phyloP scores from a whole-genome alignment of 2,797 vertebrate genomes.

The Spinibarbus caldwelli region DNA sequence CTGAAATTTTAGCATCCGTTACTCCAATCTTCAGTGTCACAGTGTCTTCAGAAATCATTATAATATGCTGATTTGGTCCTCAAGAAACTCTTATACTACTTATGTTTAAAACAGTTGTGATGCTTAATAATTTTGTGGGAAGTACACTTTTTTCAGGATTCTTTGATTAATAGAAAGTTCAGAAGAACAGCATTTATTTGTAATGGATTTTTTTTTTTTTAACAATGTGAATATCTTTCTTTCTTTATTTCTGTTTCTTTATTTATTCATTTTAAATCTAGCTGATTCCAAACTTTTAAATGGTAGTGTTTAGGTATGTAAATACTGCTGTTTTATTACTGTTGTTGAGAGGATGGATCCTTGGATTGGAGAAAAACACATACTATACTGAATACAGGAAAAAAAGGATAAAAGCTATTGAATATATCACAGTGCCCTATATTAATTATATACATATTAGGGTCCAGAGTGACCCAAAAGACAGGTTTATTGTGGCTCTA shows the following conservation, averaged over 20 bases:
- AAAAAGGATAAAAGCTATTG: neutral
- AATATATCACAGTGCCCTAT: neutral
- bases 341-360: neutral
- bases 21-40: neutral
- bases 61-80: neutral
- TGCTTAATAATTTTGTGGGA: neutral
- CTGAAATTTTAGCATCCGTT: neutral
- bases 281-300: neutral
- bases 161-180: neutral
- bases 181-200: neutral
- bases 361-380: neutral
- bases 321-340: neutral
- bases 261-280: neutral
- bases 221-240: neutral
- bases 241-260: too few species aligned
- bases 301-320: slow-evolving; percentile 1
- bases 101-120: neutral
- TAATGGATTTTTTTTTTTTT: neutral
- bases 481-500: neutral
- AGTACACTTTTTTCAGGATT: neutral
- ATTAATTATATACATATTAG: neutral
- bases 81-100: neutral
- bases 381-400: neutral
- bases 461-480: neutral
- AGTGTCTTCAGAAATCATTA: neutral